Base-by-base conservation (phyloP, 2,113 vertebrate species). In the Amblyopsis rosae region DNA sequence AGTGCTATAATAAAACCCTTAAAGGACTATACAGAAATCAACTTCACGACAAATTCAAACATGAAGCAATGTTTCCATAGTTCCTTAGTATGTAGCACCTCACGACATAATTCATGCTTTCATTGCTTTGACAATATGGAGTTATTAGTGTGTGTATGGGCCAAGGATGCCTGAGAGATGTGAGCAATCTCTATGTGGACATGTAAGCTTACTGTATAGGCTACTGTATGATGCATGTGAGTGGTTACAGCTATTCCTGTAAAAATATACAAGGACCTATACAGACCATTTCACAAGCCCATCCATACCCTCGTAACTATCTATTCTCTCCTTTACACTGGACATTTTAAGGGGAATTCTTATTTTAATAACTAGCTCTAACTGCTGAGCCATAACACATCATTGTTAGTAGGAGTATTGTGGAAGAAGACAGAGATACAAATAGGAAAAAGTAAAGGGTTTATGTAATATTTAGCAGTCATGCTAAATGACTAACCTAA, bases 241-340 rank as follows among this genome's bases (percentile, higher is more conserved):
- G 49, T 26, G 59, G 47, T 41, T 62, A 73, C 17, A 59, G 73
- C 75, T 65, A 51, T 6, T 11, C 66, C 16, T 70, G 62, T 66
- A 78, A 80, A 26, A 55, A 64, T 32, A 60, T 70, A 12, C 47
- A 48, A 75, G 50, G 17, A 12, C 46, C 67, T 84, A 85, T 62
- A 78, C 65, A 51, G 65, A 66, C 68, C 75, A 33, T 69, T 87
- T 79, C 58, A 54, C 26, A n/a, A 75, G 69, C 75, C 75, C 51
- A 72, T 87, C 72, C 58, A 61, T 59, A n/a, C 67, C 59, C 72
- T 69, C 67, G 16, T 77, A 80, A 82, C 62, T 64, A 47, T 33
- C 32, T 10, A 8, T 47, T 45, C 12, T 15, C 1, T 9, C 15
- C 46, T 62, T 82, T 85, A 76, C 66, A 81, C 69, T 47, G 67